Base-by-base conservation (phyloP, 2,888 invertebrate genomes). In the Clitarchus hookeri region DNA sequence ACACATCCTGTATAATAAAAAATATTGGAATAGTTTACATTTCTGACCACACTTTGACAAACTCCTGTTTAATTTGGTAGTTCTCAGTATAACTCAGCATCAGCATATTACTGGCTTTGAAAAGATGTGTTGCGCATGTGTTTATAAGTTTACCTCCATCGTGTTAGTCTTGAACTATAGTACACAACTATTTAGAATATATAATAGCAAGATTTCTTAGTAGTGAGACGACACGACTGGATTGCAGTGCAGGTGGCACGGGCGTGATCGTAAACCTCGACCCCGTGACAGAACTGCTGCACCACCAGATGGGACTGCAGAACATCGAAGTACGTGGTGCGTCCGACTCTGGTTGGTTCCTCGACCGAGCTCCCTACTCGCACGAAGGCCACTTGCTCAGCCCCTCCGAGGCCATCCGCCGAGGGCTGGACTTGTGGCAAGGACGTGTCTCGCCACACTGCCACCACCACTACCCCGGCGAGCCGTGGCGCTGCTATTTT, bases 211-310 rank as follows among this genome's bases (percentile, higher is more conserved):
- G 48, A 48, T 12, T 48, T 9, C 8, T 12, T 6, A 48, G 48
- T 48, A 48, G 8, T 48, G 48, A 48, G 48, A 48, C 48, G 12
- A 48, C 12, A 6, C 12, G 48, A 48, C 8, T 48, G 48, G 12
- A 48, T 77, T 96, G 95, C 88, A 98, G 98, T 90, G 98, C 98
- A 44, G 98, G 98, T 3, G 98, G 97, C 0, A 95, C 97, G 0
- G 98, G 98, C n/a, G 98, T 98, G 26, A 95, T 98, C 94, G 92
- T 98, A 83, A 98, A 98, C 91, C 92, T 98, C 88, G 98, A 98
- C 91, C 94, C 95, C 13, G 95, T 98, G 0, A 94, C 96, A 84
- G 94, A 95, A 87, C 92, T 95, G 87, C 92, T 98, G 80, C 94
- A 95, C 85, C 92, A 94, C 13, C 93, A 93, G 88, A 91, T 93